Evolutionary conservation across 2,113 vertebrate species (phyloP), one percentile per base, ranked within the genome.

Genomic region (Catharus minimus): DNA sequence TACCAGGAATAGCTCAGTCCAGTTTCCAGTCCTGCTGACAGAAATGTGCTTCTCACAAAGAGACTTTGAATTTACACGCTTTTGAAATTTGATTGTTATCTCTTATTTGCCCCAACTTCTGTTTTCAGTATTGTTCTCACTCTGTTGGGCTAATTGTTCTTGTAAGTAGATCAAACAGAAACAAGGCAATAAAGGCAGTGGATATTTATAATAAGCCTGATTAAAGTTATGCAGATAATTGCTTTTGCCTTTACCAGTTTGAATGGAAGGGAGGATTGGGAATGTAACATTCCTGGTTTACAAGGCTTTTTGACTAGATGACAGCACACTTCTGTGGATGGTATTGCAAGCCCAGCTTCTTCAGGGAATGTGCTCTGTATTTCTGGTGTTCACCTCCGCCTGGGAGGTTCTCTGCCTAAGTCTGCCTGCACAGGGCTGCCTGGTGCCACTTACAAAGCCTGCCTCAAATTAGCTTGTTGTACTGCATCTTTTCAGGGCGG

Each of bases 1-100:
- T 97, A 60, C 79, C 88, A 79, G 36, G 28, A 75, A 82, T 38
- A 86, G 44, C 75, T 89, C 46, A 79, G 68, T 67, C 39, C 66
- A 33, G 67, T 89, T 96, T 69, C 71, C 88, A 74, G 66, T 73
- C 46, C 76, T 82, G 44, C 60, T 74, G 47, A 69, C 21, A 87
- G 90, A 86, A 84, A 81, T 33, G 32, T 68, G 43, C 55, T 52
- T 57, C 77, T 88, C 33, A 16, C 30, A 56, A 57, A 67, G 55
- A 64, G 30, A 61, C 36, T 60, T 89, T 86, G 47, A 81, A 76
- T 89, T 90, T 39, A 77, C 2, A 0, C 46, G 20, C 32, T 57
- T 91, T 66, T 50, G 46, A 76, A 73, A 66, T 38, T 58, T 55
- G 23, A 58, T 90, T 80, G 18, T 68, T 92, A 14, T 18, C 21